Evolutionary conservation across 30 jellyfish, hydroid and myxozoan genomes (phyloP), one percentile per base, ranked within the genome.

Genomic region (Aurelia sp.): DNA sequence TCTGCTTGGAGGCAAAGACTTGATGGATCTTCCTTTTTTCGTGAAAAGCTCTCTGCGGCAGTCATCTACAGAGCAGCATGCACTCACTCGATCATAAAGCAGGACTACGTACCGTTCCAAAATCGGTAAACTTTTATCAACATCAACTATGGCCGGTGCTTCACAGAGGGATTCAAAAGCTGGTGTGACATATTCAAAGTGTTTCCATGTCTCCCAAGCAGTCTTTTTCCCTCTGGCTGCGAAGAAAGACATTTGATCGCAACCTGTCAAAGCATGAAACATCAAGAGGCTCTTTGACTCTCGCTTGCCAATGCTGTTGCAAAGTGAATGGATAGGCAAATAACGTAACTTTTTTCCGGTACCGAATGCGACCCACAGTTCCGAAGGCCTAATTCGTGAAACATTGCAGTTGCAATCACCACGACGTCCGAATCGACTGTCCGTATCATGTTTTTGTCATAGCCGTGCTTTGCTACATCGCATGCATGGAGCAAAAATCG

Each of bases 401-500:
- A 35, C 11, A 37, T 30, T 15, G 86, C 66, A 62, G 48, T 22
- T 22, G 78, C 86, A 5, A 76, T 13, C 31, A 86, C 84, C 23
- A 66, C 85, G 30, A 73, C 95, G 31, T 74, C 89, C 13, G 93
- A 55, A 62, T 83, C 87, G 62, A 47, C 78, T 19, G 80, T 83
- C 60, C 86, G 33, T 65, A 83, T 83, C 72, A 57, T 61, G 47
- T 2, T 64, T 50, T 44, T 27, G 21, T 19, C 47, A 52, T 6
- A 62, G 23, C 86, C 88, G 33, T 57, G 44, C 41, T 13, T 22
- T 16, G 79, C 68, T 63, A 72, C 91, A 66, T 81, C 77, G n/a
- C 17, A 47, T n/a, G n/a, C n/a, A n/a, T n/a, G n/a, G n/a, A n/a
- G n/a, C n/a, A n/a, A n/a, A n/a, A n/a, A n/a, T n/a, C n/a, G 86